Evolutionary conservation across 64 coral and sea anemone species (phyloP).

Genomic region (Astreopora myriophthalma): DNA sequence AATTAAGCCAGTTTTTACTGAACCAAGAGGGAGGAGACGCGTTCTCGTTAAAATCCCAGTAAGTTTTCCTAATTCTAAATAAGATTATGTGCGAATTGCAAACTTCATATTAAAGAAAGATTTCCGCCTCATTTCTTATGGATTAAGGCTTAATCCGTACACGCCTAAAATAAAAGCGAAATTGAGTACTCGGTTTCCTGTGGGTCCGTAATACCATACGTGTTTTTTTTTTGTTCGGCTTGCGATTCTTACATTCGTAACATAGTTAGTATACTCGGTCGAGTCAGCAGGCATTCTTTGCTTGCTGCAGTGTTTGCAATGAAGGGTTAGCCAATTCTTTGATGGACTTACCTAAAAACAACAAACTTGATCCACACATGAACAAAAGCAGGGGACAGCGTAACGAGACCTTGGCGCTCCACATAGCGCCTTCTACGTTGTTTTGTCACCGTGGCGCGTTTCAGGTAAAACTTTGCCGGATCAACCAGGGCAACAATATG

Average conservation of each 20-base stretch:
- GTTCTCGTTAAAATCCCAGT: background rate
- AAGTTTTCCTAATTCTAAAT: conserved; percentile 14
- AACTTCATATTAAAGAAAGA: conserved; percentile 17
- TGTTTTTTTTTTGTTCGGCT: background rate
- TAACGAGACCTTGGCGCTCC: background rate
- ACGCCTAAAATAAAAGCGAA: background rate
- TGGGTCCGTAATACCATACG: background rate
- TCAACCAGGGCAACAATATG: conserved; percentile 23
- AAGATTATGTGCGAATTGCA: background rate
- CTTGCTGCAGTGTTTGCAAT: background rate
- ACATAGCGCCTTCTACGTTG: background rate
- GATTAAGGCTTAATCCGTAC: background rate
- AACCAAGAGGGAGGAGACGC: background rate
- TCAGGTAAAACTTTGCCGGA: background rate
- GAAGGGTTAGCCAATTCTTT: background rate
- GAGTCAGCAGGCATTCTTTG: background rate
- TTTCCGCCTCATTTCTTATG: background rate
- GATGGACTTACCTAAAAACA: background rate
- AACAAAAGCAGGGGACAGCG: background rate
- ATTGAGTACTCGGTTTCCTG: background rate
- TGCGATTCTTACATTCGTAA: background rate
- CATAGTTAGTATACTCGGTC: background rate
- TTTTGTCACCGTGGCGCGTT: background rate
- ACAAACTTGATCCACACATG: conserved; percentile 11
- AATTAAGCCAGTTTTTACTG: conserved; percentile 16